phyloP scores from a whole-genome alignment of 2,888 invertebrate genomes.

The Flexamia atlantica region DNA sequence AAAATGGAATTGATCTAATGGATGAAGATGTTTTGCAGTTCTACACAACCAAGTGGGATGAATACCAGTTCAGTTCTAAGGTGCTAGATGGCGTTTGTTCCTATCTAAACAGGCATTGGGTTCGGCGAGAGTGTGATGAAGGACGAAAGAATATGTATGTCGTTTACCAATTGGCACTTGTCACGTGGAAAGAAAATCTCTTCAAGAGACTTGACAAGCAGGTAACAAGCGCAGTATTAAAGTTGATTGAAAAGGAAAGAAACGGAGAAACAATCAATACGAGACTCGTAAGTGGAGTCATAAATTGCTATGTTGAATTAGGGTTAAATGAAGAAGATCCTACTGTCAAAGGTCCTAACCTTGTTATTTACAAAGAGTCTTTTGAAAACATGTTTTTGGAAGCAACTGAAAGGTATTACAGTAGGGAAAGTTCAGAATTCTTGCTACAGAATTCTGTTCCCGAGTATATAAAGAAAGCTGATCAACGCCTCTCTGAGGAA shows the following conservation, averaged over 20 bases:
- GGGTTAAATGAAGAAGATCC: constrained; percentile 96
- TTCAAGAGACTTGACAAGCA: constrained; percentile 96
- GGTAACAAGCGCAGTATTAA: constrained; percentile 98
- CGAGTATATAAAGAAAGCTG: constrained; percentile 99
- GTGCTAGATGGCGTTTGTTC: constrained; percentile 98
- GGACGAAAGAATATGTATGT: constrained; percentile 98
- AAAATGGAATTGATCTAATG: constrained; percentile 92
- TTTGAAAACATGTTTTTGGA: constrained; percentile 97
- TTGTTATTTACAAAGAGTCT: constrained; percentile 93
- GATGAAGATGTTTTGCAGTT: constrained; percentile 97
- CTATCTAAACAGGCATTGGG: constrained; percentile 99
- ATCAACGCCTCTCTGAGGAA: constrained; percentile 95
- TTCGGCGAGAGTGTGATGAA: constrained; percentile 98
- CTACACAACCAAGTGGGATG: constrained; percentile 98
- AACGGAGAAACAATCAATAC: constrained; percentile 99
- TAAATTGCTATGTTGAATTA: constrained; percentile 97
- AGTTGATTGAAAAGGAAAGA: constrained; percentile 96
- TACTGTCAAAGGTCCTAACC: constrained; percentile 85
- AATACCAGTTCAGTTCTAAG: constrained; percentile 98
- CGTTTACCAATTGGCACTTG: constrained; percentile 97
- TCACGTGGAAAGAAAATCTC: constrained; percentile 97
- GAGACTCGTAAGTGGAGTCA: constrained; percentile 97
- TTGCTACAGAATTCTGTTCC: constrained; percentile 96
- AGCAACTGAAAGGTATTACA: constrained; percentile 97
- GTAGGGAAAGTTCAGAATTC: constrained; percentile 96